phyloP scores from a whole-genome alignment of 1,140 invertebrate genomes.

The Archegozetes longisetosus region DNA sequence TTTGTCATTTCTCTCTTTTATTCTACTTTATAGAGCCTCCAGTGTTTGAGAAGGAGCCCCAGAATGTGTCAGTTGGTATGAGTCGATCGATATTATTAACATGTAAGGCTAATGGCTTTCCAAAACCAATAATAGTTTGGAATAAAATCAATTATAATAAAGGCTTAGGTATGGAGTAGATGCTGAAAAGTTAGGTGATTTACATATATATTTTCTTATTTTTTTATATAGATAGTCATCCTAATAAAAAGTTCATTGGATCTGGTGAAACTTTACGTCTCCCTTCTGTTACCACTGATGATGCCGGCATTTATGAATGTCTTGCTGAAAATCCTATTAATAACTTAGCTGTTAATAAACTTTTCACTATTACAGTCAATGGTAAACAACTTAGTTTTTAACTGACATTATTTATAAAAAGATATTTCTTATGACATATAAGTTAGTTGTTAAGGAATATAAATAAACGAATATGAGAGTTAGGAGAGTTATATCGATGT shows the following conservation, averaged over 20 bases:
- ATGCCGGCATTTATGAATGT: slow-evolving; percentile 10
- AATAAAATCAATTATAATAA: not conserved
- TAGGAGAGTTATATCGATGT: not conserved
- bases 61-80: not conserved
- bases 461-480: not conserved
- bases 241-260: not conserved
- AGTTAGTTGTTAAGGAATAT: not conserved
- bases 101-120: slow-evolving; percentile 1
- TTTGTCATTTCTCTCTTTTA: slow-evolving; percentile 3
- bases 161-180: not conserved
- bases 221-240: not conserved
- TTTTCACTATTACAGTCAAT: slow-evolving; percentile 8
- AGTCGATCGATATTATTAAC: not conserved
- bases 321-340: slow-evolving; percentile 3
- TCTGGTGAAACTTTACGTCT: slow-evolving; percentile 5
- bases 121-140: not conserved
- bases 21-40: not conserved
- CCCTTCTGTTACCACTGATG: not conserved
- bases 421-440: not conserved
- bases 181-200: not conserved
- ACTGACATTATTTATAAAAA: not conserved
- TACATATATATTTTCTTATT: not conserved
- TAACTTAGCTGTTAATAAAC: slow-evolving; percentile 5
- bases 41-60: slow-evolving; percentile 1
- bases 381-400: not conserved